phyloP scores from a whole-genome alignment of 2,888 invertebrate genomes.

The Chrysolina americana region DNA sequence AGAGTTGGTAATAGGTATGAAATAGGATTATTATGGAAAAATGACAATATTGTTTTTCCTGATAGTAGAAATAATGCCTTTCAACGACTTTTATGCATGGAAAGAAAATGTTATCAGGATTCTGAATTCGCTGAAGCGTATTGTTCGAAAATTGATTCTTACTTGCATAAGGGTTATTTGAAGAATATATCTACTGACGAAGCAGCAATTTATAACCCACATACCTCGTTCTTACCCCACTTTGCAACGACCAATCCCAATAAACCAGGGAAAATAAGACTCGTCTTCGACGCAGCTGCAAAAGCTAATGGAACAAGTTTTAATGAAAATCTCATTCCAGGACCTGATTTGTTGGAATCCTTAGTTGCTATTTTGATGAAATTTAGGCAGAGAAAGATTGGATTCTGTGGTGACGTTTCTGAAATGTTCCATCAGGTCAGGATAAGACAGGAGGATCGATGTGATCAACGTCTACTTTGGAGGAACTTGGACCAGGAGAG shows the following conservation, averaged over 20 bases:
- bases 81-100: too few relatives aligned
- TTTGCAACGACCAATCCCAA: neutral
- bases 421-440: slow-evolving; percentile 25
- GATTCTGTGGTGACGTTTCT: slow-evolving; percentile 5
- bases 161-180: neutral
- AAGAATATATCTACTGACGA: neutral
- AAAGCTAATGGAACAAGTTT: slow-evolving; percentile 12
- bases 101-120: neutral
- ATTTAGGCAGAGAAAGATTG: neutral
- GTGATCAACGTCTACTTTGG: slow-evolving; percentile 20
- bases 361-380: slow-evolving; percentile 3
- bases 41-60: too few relatives aligned
- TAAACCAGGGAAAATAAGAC: neutral
- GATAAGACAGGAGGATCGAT: neutral
- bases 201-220: neutral
- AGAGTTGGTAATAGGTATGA: too few relatives aligned
- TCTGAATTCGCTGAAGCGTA: neutral
- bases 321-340: slow-evolving; percentile 1
- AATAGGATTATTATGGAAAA: too few relatives aligned
- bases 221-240: neutral
- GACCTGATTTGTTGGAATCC: slow-evolving; percentile 5
- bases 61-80: too few relatives aligned
- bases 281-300: neutral
- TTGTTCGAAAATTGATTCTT: neutral
- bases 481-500: neutral